phyloP scores from a whole-genome alignment of 2,888 invertebrate species.

The Chirona hameri region DNA sequence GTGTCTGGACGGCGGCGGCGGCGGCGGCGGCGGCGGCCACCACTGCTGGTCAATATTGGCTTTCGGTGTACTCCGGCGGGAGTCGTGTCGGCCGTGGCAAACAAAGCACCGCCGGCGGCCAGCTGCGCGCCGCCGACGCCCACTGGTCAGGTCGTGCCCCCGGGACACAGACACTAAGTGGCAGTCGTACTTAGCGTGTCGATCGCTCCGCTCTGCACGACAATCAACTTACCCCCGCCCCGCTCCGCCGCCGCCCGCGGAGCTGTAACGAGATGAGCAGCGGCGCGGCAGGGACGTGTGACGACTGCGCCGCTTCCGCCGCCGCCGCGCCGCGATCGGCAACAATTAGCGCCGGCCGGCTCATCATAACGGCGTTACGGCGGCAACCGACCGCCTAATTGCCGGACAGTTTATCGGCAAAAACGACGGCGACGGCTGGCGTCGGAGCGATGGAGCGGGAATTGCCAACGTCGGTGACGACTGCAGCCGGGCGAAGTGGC shows the following conservation, averaged over 20 bases:
- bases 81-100: background rate
- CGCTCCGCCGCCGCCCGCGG: background rate
- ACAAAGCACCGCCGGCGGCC: conserved; percentile 2
- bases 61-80: background rate
- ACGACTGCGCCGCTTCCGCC: background rate
- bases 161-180: conserved; percentile 8
- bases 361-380: conserved; percentile 9
- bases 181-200: conserved; percentile 13
- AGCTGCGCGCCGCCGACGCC: background rate
- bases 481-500: background rate
- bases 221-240: conserved; percentile 6
- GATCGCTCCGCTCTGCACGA: background rate
- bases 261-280: background rate
- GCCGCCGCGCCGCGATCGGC: background rate
- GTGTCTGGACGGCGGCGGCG: background rate
- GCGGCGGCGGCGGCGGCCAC: background rate
- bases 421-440: conserved; percentile 1
- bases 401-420: conserved; percentile 1
- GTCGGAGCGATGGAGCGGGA: background rate
- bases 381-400: background rate
- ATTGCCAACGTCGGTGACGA: background rate
- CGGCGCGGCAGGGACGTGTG: background rate
- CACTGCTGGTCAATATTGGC: conserved; percentile 4
- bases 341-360: background rate
- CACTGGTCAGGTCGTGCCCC: background rate